phyloP scores from a whole-genome alignment of 2,888 invertebrate species.

The Noctua pronuba region DNA sequence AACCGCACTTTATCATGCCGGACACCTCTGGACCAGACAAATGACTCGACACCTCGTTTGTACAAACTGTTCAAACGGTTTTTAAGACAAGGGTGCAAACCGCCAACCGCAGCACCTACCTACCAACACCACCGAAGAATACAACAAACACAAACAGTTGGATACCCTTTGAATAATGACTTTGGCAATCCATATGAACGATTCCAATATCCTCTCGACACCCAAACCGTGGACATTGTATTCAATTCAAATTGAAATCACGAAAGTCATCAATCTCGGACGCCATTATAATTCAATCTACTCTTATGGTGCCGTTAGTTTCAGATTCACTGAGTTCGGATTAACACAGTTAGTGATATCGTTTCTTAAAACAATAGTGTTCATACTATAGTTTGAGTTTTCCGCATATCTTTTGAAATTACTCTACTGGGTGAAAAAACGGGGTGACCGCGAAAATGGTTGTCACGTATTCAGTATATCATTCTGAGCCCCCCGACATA shows the following conservation, averaged over 20 bases:
- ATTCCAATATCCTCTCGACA: slow-evolving; percentile 53
- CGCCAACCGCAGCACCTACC: slow-evolving; percentile 38
- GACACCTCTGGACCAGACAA: slow-evolving; percentile 23
- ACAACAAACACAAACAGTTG: slow-evolving; percentile 36
- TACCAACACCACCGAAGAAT: slow-evolving; percentile 1
- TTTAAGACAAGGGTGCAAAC: slow-evolving; percentile 59
- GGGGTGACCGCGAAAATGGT: too few relatives aligned
- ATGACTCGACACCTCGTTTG: slow-evolving; percentile 56
- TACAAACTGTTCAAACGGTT: slow-evolving; percentile 48
- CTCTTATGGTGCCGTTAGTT: slow-evolving; percentile 49
- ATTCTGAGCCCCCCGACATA: too few relatives aligned
- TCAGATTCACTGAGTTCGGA: slow-evolving; percentile 22
- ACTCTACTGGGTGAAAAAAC: too few relatives aligned
- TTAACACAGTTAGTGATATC: slow-evolving; percentile 21
- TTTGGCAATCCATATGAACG: slow-evolving; percentile 31
- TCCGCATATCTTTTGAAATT: not conserved
- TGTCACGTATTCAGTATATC: too few relatives aligned
- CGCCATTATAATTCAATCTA: slow-evolving; percentile 62
- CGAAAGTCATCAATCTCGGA: slow-evolving; percentile 71
- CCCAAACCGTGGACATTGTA: slow-evolving; percentile 58
- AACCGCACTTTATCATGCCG: slow-evolving; percentile 41
- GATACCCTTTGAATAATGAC: slow-evolving; percentile 43
- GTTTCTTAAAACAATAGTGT: not conserved
- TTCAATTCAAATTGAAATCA: slow-evolving; percentile 67
- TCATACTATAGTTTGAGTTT: not conserved